Base-by-base conservation (phyloP, 2,113 vertebrate species). In the Lycaon pictus region DNA sequence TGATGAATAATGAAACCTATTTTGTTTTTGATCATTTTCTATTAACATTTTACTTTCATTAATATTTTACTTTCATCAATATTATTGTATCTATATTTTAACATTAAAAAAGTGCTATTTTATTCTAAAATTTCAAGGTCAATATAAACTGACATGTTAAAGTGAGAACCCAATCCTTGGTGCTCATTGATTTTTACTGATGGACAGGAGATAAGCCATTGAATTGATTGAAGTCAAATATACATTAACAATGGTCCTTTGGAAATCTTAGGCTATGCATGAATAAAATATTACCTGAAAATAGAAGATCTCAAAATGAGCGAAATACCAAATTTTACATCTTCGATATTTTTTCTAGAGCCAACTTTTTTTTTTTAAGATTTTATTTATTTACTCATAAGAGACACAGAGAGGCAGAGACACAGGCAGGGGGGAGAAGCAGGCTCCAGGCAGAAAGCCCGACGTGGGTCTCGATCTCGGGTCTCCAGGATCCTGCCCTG, bases 51-150 rank as follows among this genome's bases (percentile, higher is more conserved):
- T 88, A 80, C 43, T 80, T 93, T 19, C 63, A 11, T 29, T 37
- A 92, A 63, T 3, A 88, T 72, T 74, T 93, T 88, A 80, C 43
- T 80, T 93, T 19, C 63, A 11, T 65, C 23, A 7, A 5, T 37
- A 82, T 63, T 92, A 79, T 79, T 85, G 55, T 77, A n/a, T 35
- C 53, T 86, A 69, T 13, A 48, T 37, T 69, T 93, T 80, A 62
- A 72, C 51, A 37, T 71, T 93, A 32, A 88, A 88, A 4, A 90
- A 69, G 55, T 84, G 29, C 48, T 60, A 51, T 84, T 83, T 93
- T 74, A 25, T 60, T 79, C 80, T 93, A 69, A 90, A 96, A 90
- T 71, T 35, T 88, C 25, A 82, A 55, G 15, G 15, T 86, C 72
- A 82, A 22, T 71, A 67, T 51, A 94, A 94, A 90, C 17, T 37